A percentile compares a stretch with the other conserved stretches of the same genome.
Evolutionary conservation across 1,140 invertebrate species (phyloP).

Genomic region (Halyomorpha halys): DNA sequence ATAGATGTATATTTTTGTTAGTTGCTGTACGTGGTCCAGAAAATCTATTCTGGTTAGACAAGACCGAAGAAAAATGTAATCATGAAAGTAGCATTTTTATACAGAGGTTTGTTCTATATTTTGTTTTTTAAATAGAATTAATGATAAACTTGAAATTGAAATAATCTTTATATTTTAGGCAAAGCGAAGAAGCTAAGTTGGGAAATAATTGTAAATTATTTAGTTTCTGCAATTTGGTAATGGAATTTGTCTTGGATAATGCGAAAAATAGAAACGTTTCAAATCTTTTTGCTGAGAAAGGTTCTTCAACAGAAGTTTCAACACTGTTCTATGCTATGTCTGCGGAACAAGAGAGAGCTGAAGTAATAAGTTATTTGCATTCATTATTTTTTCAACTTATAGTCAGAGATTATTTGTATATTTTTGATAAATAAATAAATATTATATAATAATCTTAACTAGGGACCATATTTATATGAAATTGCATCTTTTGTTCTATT

Average conservation of each 20-base stretch:
- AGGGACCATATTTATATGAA: no score
- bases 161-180: background rate
- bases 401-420: no score
- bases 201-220: conserved; percentile 12
- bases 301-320: conserved; percentile 33
- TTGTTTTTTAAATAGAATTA: background rate
- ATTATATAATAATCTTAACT: no score
- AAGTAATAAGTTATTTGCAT: conserved; percentile 37
- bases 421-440: no score
- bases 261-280: conserved; percentile 7
- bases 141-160: background rate
- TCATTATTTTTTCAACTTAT: no score
- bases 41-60: conserved; percentile 24
- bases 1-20: conserved; percentile 38
- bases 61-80: conserved; percentile 20
- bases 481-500: no score
- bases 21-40: conserved; percentile 34
- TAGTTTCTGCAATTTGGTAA: conserved; percentile 21
- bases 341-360: conserved; percentile 38
- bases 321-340: conserved; percentile 36
- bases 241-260: conserved; percentile 19
- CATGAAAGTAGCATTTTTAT: conserved; percentile 14
- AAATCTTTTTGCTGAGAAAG: conserved; percentile 3
- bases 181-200: background rate
- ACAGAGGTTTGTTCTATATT: conserved; percentile 3